phyloP scores from a whole-genome alignment of 2,797 vertebrate species.

The Malurus splendens region DNA sequence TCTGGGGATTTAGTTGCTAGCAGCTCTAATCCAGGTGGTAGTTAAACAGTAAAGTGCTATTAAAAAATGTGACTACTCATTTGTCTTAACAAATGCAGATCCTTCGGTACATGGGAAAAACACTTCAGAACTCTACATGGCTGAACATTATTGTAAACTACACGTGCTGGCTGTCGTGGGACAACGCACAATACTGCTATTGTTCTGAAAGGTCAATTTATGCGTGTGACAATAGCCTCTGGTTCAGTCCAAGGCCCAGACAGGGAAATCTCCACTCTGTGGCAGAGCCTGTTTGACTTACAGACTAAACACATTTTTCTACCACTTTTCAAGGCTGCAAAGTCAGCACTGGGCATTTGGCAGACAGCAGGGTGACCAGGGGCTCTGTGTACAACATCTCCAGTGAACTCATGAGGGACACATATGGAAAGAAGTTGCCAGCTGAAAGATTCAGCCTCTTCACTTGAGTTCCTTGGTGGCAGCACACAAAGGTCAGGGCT shows the following conservation, averaged over 20 bases:
- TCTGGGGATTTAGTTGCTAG: background rate
- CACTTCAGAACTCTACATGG: background rate
- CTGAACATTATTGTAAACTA: background rate
- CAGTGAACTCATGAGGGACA: background rate
- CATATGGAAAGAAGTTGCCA: background rate
- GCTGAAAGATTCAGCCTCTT: background rate
- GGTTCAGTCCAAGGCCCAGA: background rate
- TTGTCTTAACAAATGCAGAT: background rate
- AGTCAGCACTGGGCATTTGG: background rate
- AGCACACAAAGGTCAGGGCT: background rate
- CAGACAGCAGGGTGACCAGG: background rate
- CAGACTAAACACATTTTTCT: background rate
- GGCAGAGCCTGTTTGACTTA: background rate
- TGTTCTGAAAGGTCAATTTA: background rate
- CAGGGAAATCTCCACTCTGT: background rate
- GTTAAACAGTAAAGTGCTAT: background rate
- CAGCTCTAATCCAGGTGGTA: background rate
- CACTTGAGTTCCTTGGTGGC: background rate
- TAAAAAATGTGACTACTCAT: background rate
- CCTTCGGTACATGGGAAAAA: background rate
- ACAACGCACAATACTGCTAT: background rate
- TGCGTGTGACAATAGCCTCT: background rate
- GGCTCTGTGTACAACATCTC: background rate
- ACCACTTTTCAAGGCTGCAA: background rate
- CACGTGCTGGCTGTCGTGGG: background rate